Base-by-base conservation (phyloP, 2,888 invertebrate genomes). In the Cotesia congregata region DNA sequence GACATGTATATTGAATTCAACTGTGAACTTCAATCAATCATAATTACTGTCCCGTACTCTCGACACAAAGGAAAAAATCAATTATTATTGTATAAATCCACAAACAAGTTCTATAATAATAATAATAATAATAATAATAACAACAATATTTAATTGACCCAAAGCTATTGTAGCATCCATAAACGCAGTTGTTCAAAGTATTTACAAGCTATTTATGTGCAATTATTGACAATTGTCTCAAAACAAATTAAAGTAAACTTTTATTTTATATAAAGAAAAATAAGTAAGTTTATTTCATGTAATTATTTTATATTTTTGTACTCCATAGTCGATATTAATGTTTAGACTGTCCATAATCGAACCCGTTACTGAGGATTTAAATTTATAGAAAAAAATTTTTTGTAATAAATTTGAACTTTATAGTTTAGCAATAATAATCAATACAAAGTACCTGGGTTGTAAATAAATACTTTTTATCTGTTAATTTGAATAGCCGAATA, bases 1-100 rank as follows among this genome's bases (percentile, higher is more conserved):
- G 50, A 65, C 65, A 65, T 65, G 30, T 30, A 30, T 30, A 65
- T 65, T 65, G 65, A 65, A 65, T 65, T 20, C 38, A 38, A 38
- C 65, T 65, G 50, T 50, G 65, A 65, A 65, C 20, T 65, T 38
- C 65, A 30, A 65, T 65, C 65, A 65, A 65, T 65, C 65, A 65
- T 65, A 65, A 65, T 65, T 65, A 65, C 65, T 30, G 65, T 65
- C 65, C 12, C 65, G 12, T 50, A 65, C 38, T 65, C 20, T 62
- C 20, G 12, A 5, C 0, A 50, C 12, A 50, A 50, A 50, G 7
- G 50, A 50, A 50, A 50, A 50, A 50, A 50, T 50, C 50, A 50
- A 50, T 50, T 50, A 12, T 50, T 50, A 50, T 50, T 50, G 50
- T 50, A 50, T 50, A 12, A 12, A 50, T 50, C 4, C 12, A 12